Evolutionary conservation across 2,888 invertebrate species (phyloP).

Genomic region (Drosophila recens): DNA sequence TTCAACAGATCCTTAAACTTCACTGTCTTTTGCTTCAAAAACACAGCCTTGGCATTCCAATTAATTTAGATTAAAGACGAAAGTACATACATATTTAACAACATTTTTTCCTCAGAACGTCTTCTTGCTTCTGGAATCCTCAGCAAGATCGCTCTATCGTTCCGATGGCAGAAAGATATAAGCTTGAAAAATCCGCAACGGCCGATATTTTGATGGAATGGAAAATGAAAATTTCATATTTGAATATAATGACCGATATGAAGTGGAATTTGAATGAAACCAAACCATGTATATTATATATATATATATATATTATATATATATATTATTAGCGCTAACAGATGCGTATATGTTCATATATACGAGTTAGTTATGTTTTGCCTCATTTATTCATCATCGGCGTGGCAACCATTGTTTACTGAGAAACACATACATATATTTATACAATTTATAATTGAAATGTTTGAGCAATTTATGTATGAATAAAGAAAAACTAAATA

Average conservation of each 20-base stretch:
- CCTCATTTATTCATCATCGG: slow-evolving; percentile 64
- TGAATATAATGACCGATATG: background rate
- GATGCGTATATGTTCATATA: slow-evolving; percentile 4
- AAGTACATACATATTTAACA: no score
- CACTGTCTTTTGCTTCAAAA: background rate
- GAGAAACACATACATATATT: slow-evolving; percentile 56
- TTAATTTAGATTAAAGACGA: background rate
- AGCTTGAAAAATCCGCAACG: background rate
- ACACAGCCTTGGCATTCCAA: background rate
- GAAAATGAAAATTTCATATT: background rate
- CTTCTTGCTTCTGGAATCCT: no score
- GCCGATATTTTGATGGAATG: background rate
- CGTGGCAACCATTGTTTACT: slow-evolving; percentile 58
- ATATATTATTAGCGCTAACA: background rate
- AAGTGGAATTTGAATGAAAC: background rate
- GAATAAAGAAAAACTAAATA: slow-evolving; percentile 56
- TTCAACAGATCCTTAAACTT: background rate
- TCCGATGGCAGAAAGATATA: background rate
- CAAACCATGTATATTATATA: background rate
- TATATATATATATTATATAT: no score
- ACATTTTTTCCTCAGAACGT: no score
- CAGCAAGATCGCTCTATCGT: background rate
- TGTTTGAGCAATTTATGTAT: slow-evolving; percentile 51
- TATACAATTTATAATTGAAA: slow-evolving; percentile 64
- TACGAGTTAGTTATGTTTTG: slow-evolving; percentile 41